Percentiles rank a stretch among this genome's conserved stretches.
phyloP scores from a whole-genome alignment of 2,888 invertebrate genomes.

The Eueremaeus valkanovi region DNA sequence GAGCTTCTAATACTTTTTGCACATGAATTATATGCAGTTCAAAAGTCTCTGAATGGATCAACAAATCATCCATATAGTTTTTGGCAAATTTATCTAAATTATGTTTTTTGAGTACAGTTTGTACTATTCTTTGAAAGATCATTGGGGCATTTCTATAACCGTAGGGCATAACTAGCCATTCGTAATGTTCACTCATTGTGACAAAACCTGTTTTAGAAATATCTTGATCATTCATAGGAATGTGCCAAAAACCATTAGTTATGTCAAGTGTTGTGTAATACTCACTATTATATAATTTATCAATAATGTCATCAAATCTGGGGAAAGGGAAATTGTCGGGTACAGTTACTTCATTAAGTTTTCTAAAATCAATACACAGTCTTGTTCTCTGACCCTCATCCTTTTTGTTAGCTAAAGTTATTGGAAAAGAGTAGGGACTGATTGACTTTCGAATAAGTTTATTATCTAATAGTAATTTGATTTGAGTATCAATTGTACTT shows the following conservation, averaged over 20 bases:
- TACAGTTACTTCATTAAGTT: conserved; percentile 42
- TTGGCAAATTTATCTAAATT: not conserved
- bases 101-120: conserved; percentile 13
- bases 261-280: conserved; percentile 45
- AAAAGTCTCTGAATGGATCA: conserved; percentile 46
- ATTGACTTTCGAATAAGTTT: conserved; percentile 42
- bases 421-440: conserved; percentile 43
- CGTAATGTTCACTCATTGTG: conserved; percentile 27
- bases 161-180: conserved; percentile 35
- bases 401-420: conserved; percentile 41
- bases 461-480: conserved; percentile 40
- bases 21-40: conserved; percentile 43
- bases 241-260: conserved; percentile 10
- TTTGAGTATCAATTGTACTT: conserved; percentile 39
- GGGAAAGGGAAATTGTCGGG: conserved; percentile 43
- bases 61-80: conserved; percentile 49
- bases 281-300: conserved; percentile 41
- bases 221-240: not conserved
- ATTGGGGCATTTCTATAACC: conserved; percentile 16
- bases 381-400: conserved; percentile 42
- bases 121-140: conserved; percentile 37
- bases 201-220: conserved; percentile 34
- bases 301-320: conserved; percentile 34
- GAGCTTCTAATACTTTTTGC: conserved; percentile 41
- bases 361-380: conserved; percentile 45